Evolutionary conservation across 2,888 invertebrate species (phyloP).

Genomic region (Alviniconcha strummeri): DNA sequence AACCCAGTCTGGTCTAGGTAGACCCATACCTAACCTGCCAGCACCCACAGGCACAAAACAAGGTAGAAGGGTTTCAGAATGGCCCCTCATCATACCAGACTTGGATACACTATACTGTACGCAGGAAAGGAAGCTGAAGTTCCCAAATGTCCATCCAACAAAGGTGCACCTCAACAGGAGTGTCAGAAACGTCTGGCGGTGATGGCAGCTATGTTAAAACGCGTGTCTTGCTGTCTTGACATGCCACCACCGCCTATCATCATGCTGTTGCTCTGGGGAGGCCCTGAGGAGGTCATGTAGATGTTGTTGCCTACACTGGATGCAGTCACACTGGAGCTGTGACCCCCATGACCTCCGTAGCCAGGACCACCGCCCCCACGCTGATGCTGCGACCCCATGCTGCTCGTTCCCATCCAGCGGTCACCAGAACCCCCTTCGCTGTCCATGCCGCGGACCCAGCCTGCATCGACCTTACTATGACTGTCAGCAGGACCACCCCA

Average conservation of each 20-base stretch:
- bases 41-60: no score
- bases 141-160: no score
- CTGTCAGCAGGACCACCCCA: constrained; percentile 44
- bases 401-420: constrained; percentile 35
- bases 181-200: constrained; percentile 40
- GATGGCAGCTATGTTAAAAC: constrained; percentile 42
- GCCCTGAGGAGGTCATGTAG: constrained; percentile 36
- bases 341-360: background rate
- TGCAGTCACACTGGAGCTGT: background rate
- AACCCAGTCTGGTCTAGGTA: no score
- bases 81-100: no score
- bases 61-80: no score
- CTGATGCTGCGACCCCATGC: constrained; percentile 30
- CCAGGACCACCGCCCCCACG: constrained; percentile 15
- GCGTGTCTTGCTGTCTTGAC: constrained; percentile 32
- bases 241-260: constrained; percentile 46
- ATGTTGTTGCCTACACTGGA: constrained; percentile 19
- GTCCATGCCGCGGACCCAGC: constrained; percentile 39
- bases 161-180: no score
- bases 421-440: constrained; percentile 19
- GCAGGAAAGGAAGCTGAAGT: no score
- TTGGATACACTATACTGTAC: no score
- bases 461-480: constrained; percentile 38
- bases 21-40: no score
- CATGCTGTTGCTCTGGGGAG: constrained; percentile 41